Percentiles rank a stretch among this genome's conserved stretches.
phyloP scores from a whole-genome alignment of 2,888 invertebrate species.

The Perithous albicinctus region DNA sequence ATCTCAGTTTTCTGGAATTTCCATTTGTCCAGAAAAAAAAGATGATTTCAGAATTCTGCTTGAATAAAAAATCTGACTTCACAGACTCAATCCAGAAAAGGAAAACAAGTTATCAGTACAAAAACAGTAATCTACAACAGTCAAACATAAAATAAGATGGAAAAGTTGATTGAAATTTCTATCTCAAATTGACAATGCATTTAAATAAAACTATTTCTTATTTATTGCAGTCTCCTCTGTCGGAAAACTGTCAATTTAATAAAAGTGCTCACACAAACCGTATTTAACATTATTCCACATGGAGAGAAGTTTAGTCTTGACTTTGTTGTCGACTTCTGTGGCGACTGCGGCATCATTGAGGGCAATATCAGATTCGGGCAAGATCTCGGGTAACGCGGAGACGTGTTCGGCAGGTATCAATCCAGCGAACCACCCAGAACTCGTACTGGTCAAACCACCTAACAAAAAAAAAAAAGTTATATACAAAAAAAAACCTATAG shows the following conservation, averaged over 20 bases:
- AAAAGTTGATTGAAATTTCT: neutral
- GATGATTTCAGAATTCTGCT: no score
- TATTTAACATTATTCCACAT: slow-evolving; percentile 98
- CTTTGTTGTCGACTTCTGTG: slow-evolving; percentile 89
- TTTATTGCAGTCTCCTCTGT: neutral
- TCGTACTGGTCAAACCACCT: slow-evolving; percentile 74
- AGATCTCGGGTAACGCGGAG: slow-evolving; percentile 73
- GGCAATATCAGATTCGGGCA: slow-evolving; percentile 70
- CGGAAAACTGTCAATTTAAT: slow-evolving; percentile 8
- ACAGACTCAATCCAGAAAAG: no score
- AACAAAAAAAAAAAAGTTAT: neutral
- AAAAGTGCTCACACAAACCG: slow-evolving; percentile 85
- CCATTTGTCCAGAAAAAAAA: no score
- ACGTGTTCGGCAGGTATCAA: slow-evolving; percentile 77
- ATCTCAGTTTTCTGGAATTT: no score
- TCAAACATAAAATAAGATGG: no score
- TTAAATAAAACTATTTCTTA: neutral
- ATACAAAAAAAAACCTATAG: neutral
- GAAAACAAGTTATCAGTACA: no score
- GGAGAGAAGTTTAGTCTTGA: slow-evolving; percentile 93
- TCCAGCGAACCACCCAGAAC: slow-evolving; percentile 73
- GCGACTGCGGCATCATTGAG: slow-evolving; percentile 75
- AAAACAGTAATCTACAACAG: no score
- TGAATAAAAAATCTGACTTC: no score
- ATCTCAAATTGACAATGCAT: neutral